Evolutionary conservation across 2,888 invertebrate species (phyloP), one percentile per base, ranked within the genome.

Genomic region (Idaea dimidiata): DNA sequence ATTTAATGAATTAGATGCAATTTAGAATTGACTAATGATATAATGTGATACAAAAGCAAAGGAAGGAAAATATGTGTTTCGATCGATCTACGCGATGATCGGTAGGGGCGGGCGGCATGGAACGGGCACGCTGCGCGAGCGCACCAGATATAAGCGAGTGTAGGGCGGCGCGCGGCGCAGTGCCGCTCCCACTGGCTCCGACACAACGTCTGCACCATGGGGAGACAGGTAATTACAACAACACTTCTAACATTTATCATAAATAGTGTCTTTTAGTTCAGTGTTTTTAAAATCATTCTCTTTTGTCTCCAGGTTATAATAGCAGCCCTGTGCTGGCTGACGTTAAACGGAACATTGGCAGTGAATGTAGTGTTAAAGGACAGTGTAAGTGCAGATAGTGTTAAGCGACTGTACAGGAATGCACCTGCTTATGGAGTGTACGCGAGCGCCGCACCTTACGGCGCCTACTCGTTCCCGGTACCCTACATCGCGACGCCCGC

Each of bases 371-470:
- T 71, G 69, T 64, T 77, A 62, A 74, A 72, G 70, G 86, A 88
- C 71, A 87, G 82, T 79, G 72, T 74, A 57, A 86, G 85, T 80
- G 84, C 79, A 55, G 84, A 80, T 72, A 89, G 87, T 83, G 84
- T 75, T 59, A 82, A 85, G 64, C 82, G 82, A 16, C 74, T 89
- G 33, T 90, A 91, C 72, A 82, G 82, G 53, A 85, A 86, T 66
- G 79, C 79, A 43, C 84, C 86, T n/a, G n/a, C n/a, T 0, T 63
- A 79, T 7, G 83, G 83, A 17, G 82, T 89, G 64, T 92, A 92
- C 73, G 91, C 91, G 43, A 84, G 89, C 70, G 82, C 81, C 0
- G 79, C 79, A 24, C 91, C 91, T 2, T 84, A 91, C 69, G 87
- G 81, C 0, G 82, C 89, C 10, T 86, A 85, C 73, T 86, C 89